Conservation (phyloP, 2,888 invertebrate species). For the Dryomyza anilis region DNA sequence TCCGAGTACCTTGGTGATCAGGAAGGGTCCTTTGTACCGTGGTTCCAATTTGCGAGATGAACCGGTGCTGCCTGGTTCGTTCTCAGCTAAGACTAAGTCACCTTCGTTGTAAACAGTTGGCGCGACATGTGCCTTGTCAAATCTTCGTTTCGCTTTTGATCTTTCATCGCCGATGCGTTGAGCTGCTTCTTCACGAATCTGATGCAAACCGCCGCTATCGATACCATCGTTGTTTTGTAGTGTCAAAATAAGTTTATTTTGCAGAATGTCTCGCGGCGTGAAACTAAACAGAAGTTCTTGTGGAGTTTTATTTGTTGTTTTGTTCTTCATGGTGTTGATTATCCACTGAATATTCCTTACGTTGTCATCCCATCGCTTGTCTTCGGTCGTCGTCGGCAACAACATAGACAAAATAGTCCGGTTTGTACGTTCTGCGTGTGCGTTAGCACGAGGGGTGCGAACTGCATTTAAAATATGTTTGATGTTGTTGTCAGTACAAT, state of each 20-base stretch:
- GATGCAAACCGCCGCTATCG: neutral
- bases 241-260: conserved; percentile 4
- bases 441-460: conserved; percentile 39
- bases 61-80: conserved; percentile 28
- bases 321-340: conserved; percentile 27
- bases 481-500: conserved; percentile 34
- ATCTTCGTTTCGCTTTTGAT: conserved; percentile 23
- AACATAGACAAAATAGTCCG: conserved; percentile 28
- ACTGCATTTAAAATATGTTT: conserved; percentile 40
- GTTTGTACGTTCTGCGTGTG: conserved; percentile 28
- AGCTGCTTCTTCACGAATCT: neutral
- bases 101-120: conserved; percentile 23
- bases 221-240: too few relatives aligned
- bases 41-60: conserved; percentile 37
- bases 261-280: conserved; percentile 25
- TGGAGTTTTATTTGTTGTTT: conserved; percentile 23
- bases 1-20: conserved; percentile 31
- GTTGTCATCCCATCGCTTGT: conserved; percentile 27
- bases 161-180: conserved; percentile 12
- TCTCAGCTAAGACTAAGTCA: conserved; percentile 30
- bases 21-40: conserved; percentile 38
- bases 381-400: conserved; percentile 15
- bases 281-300: conserved; percentile 29
- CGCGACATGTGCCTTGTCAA: conserved; percentile 22
- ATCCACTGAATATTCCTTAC: conserved; percentile 25